Percentiles rank a stretch among this genome's conserved stretches.
Evolutionary conservation across 2,797 vertebrate species (phyloP).

Genomic region (Anableps anableps): DNA sequence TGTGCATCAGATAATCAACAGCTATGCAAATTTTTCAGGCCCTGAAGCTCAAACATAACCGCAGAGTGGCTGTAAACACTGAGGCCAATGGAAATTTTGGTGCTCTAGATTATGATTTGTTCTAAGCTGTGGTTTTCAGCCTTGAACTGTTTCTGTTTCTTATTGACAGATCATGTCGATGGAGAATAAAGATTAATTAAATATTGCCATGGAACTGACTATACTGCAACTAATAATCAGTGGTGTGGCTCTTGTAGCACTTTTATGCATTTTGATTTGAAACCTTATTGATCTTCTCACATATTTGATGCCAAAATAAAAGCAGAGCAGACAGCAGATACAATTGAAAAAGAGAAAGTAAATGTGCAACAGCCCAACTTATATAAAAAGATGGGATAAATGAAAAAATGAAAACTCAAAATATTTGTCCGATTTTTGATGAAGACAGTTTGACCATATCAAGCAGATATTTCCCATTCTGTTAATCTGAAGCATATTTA

Average conservation of each 20-base stretch:
- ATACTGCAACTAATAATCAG: background rate
- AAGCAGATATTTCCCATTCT: background rate
- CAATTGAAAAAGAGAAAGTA: background rate
- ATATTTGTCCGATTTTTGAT: background rate
- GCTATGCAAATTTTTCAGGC: background rate
- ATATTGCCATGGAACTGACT: background rate
- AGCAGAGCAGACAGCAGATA: background rate
- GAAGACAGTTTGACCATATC: background rate
- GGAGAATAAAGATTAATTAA: background rate
- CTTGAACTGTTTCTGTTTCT: background rate
- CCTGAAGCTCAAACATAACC: background rate
- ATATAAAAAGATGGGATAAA: background rate
- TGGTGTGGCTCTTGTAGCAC: background rate
- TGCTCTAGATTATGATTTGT: background rate
- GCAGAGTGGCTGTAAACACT: background rate
- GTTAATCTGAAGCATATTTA: background rate
- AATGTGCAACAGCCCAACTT: background rate
- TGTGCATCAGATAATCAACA: conserved; percentile 15
- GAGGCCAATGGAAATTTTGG: conserved; percentile 17
- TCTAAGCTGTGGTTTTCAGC: conserved; percentile 8
- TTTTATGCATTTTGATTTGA: background rate
- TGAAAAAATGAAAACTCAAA: background rate
- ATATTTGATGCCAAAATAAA: too few relatives aligned
- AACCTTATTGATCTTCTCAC: too few relatives aligned
- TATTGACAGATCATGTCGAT: background rate